A percentile compares a stretch with the other conserved stretches of the same genome.
Evolutionary conservation across 2,888 invertebrate genomes (phyloP).

Genomic region (Cerceris ruficornis): DNA sequence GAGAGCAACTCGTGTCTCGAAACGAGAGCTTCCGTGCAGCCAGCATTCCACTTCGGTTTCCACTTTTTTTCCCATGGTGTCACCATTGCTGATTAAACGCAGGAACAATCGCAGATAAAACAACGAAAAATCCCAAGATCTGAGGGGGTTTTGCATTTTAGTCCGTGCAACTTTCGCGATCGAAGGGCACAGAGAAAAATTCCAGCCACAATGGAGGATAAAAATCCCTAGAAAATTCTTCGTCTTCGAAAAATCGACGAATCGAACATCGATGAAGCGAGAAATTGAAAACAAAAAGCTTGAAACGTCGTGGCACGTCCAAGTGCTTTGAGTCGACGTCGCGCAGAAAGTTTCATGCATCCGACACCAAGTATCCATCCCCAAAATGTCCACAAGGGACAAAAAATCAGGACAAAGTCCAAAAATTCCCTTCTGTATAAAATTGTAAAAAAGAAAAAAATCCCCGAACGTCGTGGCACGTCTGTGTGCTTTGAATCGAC

Average conservation of each 20-base stretch:
- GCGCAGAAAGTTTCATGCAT: constrained; percentile 25
- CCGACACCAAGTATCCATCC: not conserved
- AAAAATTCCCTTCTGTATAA: not conserved
- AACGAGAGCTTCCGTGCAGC: constrained; percentile 50
- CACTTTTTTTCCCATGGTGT: not conserved
- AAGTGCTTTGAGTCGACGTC: constrained; percentile 25
- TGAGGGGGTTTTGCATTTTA: too few relatives aligned
- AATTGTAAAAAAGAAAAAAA: not conserved
- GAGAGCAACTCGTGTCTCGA: constrained; percentile 57
- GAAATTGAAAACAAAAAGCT: not conserved
- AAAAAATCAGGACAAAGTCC: constrained; percentile 9
- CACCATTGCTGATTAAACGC: too few relatives aligned
- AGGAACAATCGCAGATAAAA: too few relatives aligned
- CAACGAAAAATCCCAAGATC: too few relatives aligned
- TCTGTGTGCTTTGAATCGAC: constrained; percentile 43
- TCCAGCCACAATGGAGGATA: too few relatives aligned
- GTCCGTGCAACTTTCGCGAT: too few relatives aligned
- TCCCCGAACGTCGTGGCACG: constrained; percentile 36
- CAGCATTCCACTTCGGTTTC: constrained; percentile 2
- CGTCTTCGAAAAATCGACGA: not conserved
- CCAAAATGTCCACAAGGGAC: not conserved
- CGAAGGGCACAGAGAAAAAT: too few relatives aligned
- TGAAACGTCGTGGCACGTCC: constrained; percentile 21
- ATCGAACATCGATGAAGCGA: not conserved
- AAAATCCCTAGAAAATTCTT: not conserved